These are phyloP conservation scores for Bombus confusus DNA, from an alignment of 1,140 invertebrate species.

Conservation along the genomic window DNA sequence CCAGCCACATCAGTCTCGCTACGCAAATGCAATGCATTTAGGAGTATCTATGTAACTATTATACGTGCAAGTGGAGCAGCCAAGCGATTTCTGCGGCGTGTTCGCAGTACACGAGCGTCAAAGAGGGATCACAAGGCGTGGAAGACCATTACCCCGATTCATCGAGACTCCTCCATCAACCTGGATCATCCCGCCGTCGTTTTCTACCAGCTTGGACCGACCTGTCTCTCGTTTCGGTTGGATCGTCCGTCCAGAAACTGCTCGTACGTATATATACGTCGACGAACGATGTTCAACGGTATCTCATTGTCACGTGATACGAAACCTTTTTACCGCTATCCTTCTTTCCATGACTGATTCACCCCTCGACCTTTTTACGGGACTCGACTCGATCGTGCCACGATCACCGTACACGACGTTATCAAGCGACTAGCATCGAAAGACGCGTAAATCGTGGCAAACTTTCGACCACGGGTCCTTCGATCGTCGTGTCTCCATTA, in stretches of 20 bases:
- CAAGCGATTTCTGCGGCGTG: slow-evolving; percentile 8
- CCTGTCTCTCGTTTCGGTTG: neutral
- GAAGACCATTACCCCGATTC: slow-evolving; percentile 1
- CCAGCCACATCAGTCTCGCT: too few relatives aligned
- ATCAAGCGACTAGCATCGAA: neutral
- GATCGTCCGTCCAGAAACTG: neutral
- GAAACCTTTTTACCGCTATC: neutral
- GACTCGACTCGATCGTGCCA: neutral
- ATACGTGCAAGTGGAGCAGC: neutral
- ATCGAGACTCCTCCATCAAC: slow-evolving; percentile 3
- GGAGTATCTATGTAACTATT: too few relatives aligned
- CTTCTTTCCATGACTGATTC: neutral
- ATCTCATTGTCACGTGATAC: slow-evolving; percentile 17
- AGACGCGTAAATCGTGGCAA: neutral
- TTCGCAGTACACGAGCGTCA: neutral
- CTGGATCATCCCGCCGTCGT: slow-evolving; percentile 11
- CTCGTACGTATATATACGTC: neutral
- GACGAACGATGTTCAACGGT: neutral
- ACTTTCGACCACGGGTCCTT: neutral
- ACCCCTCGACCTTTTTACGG: neutral
- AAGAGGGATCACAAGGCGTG: neutral
- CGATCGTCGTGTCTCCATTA: neutral
- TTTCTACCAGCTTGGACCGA: neutral
- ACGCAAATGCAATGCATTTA: too few relatives aligned
- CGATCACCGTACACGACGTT: neutral